These are phyloP conservation scores for Chymomyza procnemis DNA, from an alignment of 2,888 invertebrate species.

Conservation along the genomic window DNA sequence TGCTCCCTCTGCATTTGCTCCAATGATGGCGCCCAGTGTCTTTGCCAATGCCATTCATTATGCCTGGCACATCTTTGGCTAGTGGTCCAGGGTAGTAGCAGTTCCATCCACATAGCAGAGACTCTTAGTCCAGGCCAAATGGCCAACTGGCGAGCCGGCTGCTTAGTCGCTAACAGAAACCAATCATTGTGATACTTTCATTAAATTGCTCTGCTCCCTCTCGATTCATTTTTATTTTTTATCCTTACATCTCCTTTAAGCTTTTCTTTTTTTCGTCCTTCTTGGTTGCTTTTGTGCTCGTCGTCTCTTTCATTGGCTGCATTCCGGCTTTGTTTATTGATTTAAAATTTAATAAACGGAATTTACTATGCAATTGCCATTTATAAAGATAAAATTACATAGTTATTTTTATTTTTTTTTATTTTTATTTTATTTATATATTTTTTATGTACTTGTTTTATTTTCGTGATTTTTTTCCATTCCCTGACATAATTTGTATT, in stretches of 20 bases:
- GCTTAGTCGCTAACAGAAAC: slow-evolving; percentile 70
- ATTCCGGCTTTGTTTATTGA: slow-evolving; percentile 44
- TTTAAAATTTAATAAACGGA: slow-evolving; percentile 65
- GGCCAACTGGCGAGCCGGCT: slow-evolving; percentile 20
- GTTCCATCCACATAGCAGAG: not conserved
- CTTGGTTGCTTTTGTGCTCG: not conserved
- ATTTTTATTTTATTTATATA: not conserved
- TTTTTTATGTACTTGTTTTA: not conserved
- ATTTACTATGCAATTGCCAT: slow-evolving; percentile 38
- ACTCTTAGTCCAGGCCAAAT: not conserved
- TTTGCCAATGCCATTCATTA: slow-evolving; percentile 71
- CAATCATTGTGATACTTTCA: slow-evolving; percentile 74
- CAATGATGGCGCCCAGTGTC: slow-evolving; percentile 57
- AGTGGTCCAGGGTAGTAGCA: slow-evolving; percentile 28
- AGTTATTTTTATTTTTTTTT: not conserved
- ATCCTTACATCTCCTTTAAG: not conserved
- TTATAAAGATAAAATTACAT: slow-evolving; percentile 9
- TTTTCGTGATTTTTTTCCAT: not conserved
- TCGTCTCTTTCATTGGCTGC: not conserved
- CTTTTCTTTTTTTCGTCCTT: slow-evolving; percentile 26
- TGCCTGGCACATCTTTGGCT: slow-evolving; percentile 50
- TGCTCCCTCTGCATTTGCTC: not conserved
- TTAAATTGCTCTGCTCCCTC: slow-evolving; percentile 49
- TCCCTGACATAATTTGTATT: slow-evolving; percentile 56
- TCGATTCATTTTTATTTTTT: not conserved